A percentile compares a stretch with the other conserved stretches of the same genome.
phyloP scores from a whole-genome alignment of 2,113 vertebrate genomes.

The Pterocles orientalis region DNA sequence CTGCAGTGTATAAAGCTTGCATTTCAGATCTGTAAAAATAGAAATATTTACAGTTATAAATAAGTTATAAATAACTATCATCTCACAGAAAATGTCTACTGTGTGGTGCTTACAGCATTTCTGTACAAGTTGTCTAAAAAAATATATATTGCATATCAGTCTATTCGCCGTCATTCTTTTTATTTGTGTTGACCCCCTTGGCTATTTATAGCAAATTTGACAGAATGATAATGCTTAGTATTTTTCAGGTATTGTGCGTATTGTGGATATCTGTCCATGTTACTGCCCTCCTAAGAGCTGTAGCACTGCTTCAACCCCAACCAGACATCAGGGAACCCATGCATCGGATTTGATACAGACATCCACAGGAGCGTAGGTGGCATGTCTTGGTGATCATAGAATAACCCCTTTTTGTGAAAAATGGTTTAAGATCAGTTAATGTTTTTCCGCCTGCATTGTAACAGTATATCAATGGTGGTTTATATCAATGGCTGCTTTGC shows the following conservation, averaged over 20 bases:
- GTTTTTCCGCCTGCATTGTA: not conserved
- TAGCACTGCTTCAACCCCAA: not conserved
- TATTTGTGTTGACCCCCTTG: not conserved
- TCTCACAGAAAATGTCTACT: not conserved
- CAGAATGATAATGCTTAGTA: not conserved
- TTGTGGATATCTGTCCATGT: not conserved
- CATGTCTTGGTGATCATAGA: rapidly evolving
- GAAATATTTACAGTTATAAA: not conserved
- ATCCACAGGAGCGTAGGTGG: not conserved
- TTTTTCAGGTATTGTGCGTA: not conserved
- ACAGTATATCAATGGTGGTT: not conserved
- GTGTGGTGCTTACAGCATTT: not conserved
- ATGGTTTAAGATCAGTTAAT: not conserved
- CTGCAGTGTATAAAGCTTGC: not conserved
- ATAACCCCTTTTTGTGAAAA: not conserved
- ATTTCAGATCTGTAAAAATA: not conserved
- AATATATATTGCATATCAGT: not conserved
- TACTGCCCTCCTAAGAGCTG: not conserved
- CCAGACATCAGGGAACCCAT: not conserved
- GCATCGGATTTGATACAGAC: not conserved
- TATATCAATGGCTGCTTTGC: not conserved
- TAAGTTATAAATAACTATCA: not conserved
- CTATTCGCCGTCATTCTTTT: not conserved
- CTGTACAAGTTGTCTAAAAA: not conserved
- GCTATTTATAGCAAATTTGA: not conserved